Percentiles rank a stretch among this genome's conserved stretches.
phyloP scores from a whole-genome alignment of 2,888 invertebrate species.

The Gisinianus flammeolus region DNA sequence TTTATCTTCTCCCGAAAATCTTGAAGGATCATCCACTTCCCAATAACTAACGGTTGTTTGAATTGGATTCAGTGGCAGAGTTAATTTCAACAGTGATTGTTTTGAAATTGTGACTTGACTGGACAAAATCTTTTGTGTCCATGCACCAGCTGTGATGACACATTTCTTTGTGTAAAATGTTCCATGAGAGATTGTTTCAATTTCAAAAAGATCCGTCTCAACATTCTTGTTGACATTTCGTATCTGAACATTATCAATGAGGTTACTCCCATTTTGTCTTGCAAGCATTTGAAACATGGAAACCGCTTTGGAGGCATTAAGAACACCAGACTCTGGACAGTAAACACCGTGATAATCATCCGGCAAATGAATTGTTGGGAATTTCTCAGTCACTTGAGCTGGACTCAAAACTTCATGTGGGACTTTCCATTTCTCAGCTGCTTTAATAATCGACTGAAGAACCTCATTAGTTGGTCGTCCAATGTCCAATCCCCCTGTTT shows the following conservation, averaged over 20 bases:
- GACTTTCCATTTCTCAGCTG: slow-evolving; percentile 46
- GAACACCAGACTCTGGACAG: slow-evolving; percentile 50
- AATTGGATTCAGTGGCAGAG: slow-evolving; percentile 46
- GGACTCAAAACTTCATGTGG: slow-evolving; percentile 41
- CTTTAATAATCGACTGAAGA: slow-evolving; percentile 38
- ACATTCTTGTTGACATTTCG: slow-evolving; percentile 21
- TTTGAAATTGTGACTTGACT: not conserved
- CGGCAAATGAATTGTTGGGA: slow-evolving; percentile 47
- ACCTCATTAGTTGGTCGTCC: slow-evolving; percentile 35
- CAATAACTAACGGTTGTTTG: slow-evolving; percentile 51
- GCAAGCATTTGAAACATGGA: slow-evolving; percentile 53
- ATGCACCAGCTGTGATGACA: slow-evolving; percentile 52
- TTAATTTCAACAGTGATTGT: slow-evolving; percentile 13
- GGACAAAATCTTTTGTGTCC: slow-evolving; percentile 52
- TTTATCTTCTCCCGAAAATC: slow-evolving; percentile 37
- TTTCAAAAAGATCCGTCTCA: not conserved
- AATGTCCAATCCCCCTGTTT: slow-evolving; percentile 55
- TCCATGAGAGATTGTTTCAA: slow-evolving; percentile 27
- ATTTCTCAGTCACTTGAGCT: slow-evolving; percentile 36
- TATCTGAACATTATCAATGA: slow-evolving; percentile 49
- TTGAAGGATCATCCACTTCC: slow-evolving; percentile 45
- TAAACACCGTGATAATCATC: slow-evolving; percentile 45
- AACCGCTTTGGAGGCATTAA: slow-evolving; percentile 55
- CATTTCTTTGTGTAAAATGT: slow-evolving; percentile 44
- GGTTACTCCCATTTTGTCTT: slow-evolving; percentile 35